These are phyloP conservation scores for Agrochola lota DNA, from an alignment of 2,888 invertebrate genomes.

Conservation along the genomic window DNA sequence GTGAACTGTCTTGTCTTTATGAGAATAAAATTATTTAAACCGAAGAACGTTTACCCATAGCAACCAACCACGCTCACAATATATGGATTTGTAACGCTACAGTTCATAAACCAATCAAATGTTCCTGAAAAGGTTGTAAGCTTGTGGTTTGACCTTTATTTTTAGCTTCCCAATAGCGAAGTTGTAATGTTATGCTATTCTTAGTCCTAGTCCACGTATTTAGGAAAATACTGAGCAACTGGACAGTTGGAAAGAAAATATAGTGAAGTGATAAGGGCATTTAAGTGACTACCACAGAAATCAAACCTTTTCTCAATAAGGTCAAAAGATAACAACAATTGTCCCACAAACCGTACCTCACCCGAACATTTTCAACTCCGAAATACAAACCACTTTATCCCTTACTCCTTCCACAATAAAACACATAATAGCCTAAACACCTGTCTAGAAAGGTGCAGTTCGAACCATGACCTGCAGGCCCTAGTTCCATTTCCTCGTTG, in stretches of 20 bases:
- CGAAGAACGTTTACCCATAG: not conserved
- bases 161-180: not conserved
- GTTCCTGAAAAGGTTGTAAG: constrained; percentile 5
- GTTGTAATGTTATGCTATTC: no score
- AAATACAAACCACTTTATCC: constrained; percentile 4
- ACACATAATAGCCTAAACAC: not conserved
- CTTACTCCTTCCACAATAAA: not conserved
- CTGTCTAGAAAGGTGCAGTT: constrained; percentile 42
- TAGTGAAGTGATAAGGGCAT: not conserved
- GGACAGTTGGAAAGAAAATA: not conserved
- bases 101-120: not conserved
- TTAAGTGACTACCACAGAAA: not conserved
- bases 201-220: not conserved
- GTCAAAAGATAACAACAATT: not conserved
- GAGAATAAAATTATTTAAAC: no score
- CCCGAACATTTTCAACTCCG: not conserved
- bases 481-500: constrained; percentile 52
- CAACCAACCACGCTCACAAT: not conserved
- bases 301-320: constrained; percentile 14
- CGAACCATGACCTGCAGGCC: constrained; percentile 52
- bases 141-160: not conserved
- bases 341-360: not conserved
- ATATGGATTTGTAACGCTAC: not conserved
- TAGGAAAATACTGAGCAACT: no score
- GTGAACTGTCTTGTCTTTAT: no score